phyloP scores from a whole-genome alignment of 2,888 invertebrate genomes.

The Nasonovia ribisnigri region DNA sequence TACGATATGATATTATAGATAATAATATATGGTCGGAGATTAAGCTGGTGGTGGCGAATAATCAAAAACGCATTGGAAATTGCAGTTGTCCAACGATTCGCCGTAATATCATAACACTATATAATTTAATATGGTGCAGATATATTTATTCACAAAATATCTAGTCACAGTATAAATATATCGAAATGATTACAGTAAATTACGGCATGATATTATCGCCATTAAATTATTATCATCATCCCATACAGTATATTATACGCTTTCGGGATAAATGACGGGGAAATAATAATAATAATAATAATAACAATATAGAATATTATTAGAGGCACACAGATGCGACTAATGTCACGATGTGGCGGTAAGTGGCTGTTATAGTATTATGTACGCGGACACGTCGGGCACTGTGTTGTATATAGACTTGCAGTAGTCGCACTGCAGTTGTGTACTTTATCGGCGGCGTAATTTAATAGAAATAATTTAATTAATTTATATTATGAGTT shows the following conservation, averaged over 20 bases:
- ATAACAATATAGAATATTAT: neutral
- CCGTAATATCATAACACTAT: too few species aligned
- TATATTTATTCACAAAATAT: neutral
- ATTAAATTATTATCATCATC: neutral
- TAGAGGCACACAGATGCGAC: slow-evolving; percentile 1
- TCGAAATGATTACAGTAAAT: neutral
- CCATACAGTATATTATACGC: neutral
- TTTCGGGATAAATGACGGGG: neutral
- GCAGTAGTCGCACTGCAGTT: neutral
- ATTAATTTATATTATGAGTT: slow-evolving; percentile 23
- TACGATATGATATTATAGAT: neutral
- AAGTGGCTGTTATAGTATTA: neutral
- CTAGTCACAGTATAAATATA: neutral
- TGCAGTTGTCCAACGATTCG: neutral
- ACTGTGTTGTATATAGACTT: too few species aligned
- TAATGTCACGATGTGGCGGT: neutral
- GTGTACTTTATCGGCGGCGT: neutral
- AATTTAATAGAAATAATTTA: slow-evolving; percentile 49
- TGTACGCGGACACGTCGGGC: neutral
- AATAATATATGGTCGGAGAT: neutral
- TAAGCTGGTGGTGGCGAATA: neutral
- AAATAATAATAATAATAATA: neutral
- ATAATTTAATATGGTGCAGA: too few species aligned
- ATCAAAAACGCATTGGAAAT: neutral
- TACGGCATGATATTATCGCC: neutral